Conservation (phyloP, 2,113 vertebrate species). For the Bos javanicus region DNA sequence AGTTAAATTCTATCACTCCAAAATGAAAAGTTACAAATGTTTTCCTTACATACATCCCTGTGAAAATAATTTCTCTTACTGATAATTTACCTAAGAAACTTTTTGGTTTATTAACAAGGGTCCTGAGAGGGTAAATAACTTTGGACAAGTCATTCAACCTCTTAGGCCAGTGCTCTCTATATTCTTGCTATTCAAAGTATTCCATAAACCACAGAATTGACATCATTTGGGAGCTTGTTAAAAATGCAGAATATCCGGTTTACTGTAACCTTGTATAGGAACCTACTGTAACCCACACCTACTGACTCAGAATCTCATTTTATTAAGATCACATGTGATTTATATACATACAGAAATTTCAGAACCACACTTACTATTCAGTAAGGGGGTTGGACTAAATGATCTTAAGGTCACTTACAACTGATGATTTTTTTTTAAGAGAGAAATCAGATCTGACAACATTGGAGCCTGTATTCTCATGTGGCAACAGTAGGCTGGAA, state of each 20-base stretch:
- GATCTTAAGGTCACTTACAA: not conserved
- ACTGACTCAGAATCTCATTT: not conserved
- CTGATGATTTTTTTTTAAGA: not conserved
- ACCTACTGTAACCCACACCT: not conserved
- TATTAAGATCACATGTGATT: not conserved
- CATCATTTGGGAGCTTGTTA: not conserved
- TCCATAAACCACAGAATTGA: not conserved
- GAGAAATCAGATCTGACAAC: not conserved
- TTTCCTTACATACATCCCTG: not conserved
- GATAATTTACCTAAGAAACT: not conserved
- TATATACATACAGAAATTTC: not conserved
- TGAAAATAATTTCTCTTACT: not conserved
- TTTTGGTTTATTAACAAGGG: not conserved
- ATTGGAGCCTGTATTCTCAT: not conserved
- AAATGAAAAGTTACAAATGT: slow-evolving; percentile 18
- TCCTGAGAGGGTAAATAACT: not conserved
- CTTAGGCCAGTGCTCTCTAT: not conserved
- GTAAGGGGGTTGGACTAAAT: not conserved
- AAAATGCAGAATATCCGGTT: not conserved
- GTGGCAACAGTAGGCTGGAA: not conserved
- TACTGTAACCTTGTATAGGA: not conserved
- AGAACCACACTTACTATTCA: not conserved
- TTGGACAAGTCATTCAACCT: not conserved
- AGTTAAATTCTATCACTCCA: not conserved
- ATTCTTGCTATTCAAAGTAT: not conserved